Base-by-base conservation (phyloP, 2,888 invertebrate genomes). In the Strigamia transsilvanica region DNA sequence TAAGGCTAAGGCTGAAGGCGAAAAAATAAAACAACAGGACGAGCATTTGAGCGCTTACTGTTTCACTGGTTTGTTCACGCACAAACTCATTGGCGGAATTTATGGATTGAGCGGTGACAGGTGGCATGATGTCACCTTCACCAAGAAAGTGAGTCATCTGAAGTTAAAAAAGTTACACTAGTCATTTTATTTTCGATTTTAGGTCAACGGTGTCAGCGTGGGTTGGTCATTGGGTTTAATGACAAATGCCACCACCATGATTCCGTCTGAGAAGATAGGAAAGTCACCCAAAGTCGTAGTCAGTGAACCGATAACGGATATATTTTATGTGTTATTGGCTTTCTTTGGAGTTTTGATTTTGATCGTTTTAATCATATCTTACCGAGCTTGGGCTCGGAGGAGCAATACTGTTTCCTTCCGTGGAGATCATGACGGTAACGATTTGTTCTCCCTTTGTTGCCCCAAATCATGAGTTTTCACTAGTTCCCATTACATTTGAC, bases 181-280 rank as follows among this genome's bases (percentile, higher is more conserved):
- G 3, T 34, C 34, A 34, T 34, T 34, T 3, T 34, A 34, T 42
- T 41, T 80, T 80, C n/a, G 13, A 12, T 32, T 13, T n/a, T 80
- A 80, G 80, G 18, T 80, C 18, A 18, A 80, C 21, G 80, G 42
- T 0, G 87, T 87, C 34, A 87, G 87, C 42, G 84, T 89, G 23
- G 90, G 90, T 2, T 90, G 90, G 90, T 85, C 89, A 0, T 84
- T 90, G 42, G 90, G 90, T 6, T 90, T 87, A 84, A 89, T 90
- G 88, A 86, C 89, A 13, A 87, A 88, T 83, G 87, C 88, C 23
- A 90, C 89, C 4, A 88, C 88, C 79, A 84, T 84, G 34, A 87
- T 89, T 79, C 87, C 88, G 34, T 85, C 85, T 5, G 86, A 86
- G 7, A 82, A 80, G 12, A 85, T 84, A n/a, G 73, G 34, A n/a